Conservation (phyloP, 2,797 vertebrate species). For the Sebastes nivosus region DNA sequence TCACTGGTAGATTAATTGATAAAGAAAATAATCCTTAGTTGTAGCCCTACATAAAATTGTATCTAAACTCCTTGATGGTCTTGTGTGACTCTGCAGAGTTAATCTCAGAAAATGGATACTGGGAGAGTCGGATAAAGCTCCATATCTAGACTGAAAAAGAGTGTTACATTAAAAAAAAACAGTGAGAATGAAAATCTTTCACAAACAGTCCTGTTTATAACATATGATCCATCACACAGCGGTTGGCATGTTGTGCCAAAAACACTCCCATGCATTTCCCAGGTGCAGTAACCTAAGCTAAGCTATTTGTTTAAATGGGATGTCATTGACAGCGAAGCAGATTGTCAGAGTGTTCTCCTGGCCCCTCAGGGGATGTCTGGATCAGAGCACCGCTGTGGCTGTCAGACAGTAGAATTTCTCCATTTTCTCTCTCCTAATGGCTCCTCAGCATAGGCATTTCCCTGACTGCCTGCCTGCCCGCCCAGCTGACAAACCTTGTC, state of each 20-base stretch:
- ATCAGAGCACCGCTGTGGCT: slow-evolving; percentile 75
- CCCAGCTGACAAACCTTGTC: slow-evolving; percentile 63
- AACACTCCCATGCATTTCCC: slow-evolving; percentile 63
- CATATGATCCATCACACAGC: slow-evolving; percentile 54
- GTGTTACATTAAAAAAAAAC: slow-evolving; percentile 11
- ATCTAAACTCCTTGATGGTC: neutral
- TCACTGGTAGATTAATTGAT: neutral
- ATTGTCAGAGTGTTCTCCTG: slow-evolving; percentile 73
- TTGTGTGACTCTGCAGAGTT: neutral
- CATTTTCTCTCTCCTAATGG: slow-evolving; percentile 74
- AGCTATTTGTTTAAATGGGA: slow-evolving; percentile 80
- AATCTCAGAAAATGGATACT: neutral
- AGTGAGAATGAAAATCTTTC: slow-evolving; percentile 27
- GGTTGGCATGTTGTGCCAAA: slow-evolving; percentile 59
- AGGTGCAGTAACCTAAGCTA: slow-evolving; percentile 65
- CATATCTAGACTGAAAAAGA: neutral
- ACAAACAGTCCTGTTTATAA: slow-evolving; percentile 26
- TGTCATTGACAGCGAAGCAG: slow-evolving; percentile 75
- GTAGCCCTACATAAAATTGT: neutral
- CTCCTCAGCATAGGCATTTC: slow-evolving; percentile 69
- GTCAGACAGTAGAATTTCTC: slow-evolving; percentile 78
- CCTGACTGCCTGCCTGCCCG: slow-evolving; percentile 61
- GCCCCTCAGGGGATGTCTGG: slow-evolving; percentile 68
- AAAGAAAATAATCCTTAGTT: neutral
- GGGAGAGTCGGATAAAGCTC: slow-evolving; percentile 3